These are phyloP conservation scores for Fregetta grallaria DNA, from an alignment of 2,113 vertebrate genomes.

Conservation along the genomic window DNA sequence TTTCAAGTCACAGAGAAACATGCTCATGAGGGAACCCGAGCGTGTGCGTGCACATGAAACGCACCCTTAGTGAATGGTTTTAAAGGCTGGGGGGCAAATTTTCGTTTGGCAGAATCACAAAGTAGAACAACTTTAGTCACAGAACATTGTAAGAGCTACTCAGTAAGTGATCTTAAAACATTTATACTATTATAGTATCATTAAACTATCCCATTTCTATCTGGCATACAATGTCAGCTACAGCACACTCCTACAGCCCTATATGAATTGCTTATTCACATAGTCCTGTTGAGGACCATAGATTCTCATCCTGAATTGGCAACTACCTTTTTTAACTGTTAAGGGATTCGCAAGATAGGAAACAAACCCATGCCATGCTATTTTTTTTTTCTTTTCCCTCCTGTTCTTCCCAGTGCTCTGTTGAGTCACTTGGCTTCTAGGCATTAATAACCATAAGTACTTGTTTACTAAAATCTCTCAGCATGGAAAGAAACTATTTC, in stretches of 20 bases:
- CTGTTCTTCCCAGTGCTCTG: not conserved
- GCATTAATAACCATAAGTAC: not conserved
- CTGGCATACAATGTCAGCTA: not conserved
- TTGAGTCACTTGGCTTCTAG: not conserved
- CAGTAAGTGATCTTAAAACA: not conserved
- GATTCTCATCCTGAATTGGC: not conserved
- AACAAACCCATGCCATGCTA: not conserved
- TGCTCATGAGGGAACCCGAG: rapidly evolving
- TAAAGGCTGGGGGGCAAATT: not conserved
- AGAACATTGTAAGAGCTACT: not conserved
- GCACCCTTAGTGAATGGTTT: not conserved
- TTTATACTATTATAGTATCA: not conserved
- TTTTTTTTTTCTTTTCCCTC: not conserved
- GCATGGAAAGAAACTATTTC: not conserved
- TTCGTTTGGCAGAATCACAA: not conserved
- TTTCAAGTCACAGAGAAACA: not conserved
- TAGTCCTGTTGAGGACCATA: not conserved
- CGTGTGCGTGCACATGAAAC: not conserved
- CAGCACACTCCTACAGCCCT: not conserved
- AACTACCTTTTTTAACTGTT: not conserved
- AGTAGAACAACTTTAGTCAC: not conserved
- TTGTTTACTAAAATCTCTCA: not conserved
- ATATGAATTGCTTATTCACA: not conserved
- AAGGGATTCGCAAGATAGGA: not conserved
- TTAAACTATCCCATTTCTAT: not conserved